Percentiles rank a stretch among this genome's conserved stretches.
phyloP scores from a whole-genome alignment of 2,113 vertebrate genomes.

The Prionailurus viverrinus region DNA sequence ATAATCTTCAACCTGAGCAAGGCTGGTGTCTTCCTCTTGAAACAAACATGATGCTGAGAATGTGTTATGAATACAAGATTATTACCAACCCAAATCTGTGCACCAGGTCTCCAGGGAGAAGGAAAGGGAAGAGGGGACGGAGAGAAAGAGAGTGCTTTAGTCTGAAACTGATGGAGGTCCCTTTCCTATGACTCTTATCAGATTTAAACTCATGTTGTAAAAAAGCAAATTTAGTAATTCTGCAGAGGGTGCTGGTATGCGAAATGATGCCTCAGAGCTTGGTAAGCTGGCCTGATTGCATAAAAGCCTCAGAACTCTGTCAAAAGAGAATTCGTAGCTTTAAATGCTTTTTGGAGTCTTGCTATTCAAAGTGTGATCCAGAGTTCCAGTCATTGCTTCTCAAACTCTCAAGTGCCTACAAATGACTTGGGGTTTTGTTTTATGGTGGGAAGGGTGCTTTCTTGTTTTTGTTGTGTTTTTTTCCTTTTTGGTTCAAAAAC shows the following conservation, averaged over 20 bases:
- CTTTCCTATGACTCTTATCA: neutral
- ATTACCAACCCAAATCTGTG: neutral
- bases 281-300: neutral
- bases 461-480: neutral
- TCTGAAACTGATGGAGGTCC: neutral
- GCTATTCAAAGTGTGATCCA: neutral
- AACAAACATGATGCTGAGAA: neutral
- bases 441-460: neutral
- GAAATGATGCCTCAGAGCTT: neutral
- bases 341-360: constrained; percentile 12
- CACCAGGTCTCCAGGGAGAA: neutral
- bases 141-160: neutral
- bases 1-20: neutral
- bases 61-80: neutral
- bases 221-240: neutral
- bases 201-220: neutral
- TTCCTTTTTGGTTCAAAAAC: constrained; percentile 9
- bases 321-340: neutral
- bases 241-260: neutral
- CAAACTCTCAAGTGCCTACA: neutral
- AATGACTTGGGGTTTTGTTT: neutral
- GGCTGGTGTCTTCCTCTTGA: neutral
- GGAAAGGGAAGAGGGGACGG: neutral
- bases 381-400: neutral
- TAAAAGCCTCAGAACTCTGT: neutral